phyloP scores from a whole-genome alignment of 2,888 invertebrate genomes.

The Athalia circularis region DNA sequence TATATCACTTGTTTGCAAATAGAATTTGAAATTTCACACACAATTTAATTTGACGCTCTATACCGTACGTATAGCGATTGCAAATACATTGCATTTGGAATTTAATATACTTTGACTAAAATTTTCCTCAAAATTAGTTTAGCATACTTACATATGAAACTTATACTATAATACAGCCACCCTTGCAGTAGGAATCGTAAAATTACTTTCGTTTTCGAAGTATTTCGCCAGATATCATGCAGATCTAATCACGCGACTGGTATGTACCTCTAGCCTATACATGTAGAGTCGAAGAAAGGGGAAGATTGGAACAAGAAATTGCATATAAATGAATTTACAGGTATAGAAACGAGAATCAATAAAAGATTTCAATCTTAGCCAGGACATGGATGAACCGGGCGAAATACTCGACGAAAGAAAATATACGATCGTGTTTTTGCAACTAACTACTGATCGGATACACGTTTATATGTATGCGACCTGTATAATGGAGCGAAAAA shows the following conservation, averaged over 20 bases:
- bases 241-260: background rate
- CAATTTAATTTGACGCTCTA: background rate
- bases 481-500: too few relatives aligned
- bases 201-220: background rate
- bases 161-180: too few relatives aligned
- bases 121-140: too few relatives aligned
- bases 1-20: conserved; percentile 7
- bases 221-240: conserved; percentile 18
- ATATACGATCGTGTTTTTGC: background rate
- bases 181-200: too few relatives aligned
- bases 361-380: conserved; percentile 18
- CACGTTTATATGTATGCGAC: too few relatives aligned
- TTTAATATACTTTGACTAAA: conserved; percentile 12
- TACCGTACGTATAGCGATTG: background rate
- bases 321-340: background rate
- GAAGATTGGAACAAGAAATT: background rate
- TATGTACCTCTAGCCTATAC: too few relatives aligned
- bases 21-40: conserved; percentile 25
- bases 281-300: background rate
- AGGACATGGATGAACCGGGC: background rate
- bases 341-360: conserved; percentile 22
- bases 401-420: conserved; percentile 23
- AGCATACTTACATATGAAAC: too few relatives aligned
- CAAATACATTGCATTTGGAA: background rate
- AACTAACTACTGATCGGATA: background rate